Conservation (phyloP, 1,140 invertebrate genomes). For the Achatina immaculata region DNA sequence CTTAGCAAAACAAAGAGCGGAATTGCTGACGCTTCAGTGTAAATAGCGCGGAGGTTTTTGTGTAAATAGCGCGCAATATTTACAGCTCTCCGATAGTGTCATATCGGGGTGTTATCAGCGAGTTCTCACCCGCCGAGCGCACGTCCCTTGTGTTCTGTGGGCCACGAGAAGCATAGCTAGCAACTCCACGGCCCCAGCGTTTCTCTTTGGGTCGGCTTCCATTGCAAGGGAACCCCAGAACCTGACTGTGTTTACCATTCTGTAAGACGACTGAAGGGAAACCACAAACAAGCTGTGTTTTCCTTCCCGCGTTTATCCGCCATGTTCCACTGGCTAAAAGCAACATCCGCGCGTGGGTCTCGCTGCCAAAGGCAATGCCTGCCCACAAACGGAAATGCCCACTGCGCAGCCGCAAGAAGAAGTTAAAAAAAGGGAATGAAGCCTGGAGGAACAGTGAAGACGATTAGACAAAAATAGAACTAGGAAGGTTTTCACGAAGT, state of each 20-base stretch:
- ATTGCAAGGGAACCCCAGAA: neutral
- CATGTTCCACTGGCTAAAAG: neutral
- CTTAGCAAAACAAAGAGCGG: conserved; percentile 24
- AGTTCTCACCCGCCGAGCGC: conserved; percentile 10
- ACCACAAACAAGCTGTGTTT: conserved; percentile 9
- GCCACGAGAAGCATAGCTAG: neutral
- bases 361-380: conserved; percentile 11
- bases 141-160: neutral
- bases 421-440: conserved; percentile 23
- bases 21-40: neutral
- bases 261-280: neutral
- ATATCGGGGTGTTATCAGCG: conserved; percentile 14
- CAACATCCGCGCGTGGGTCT: conserved; percentile 26
- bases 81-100: conserved; percentile 7
- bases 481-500: conserved; percentile 1
- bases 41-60: conserved; percentile 14
- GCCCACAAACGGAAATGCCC: conserved; percentile 26
- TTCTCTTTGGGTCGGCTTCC: neutral
- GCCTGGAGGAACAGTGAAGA: neutral
- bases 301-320: conserved; percentile 20
- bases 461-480: neutral
- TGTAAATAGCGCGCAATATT: conserved; percentile 7
- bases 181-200: neutral
- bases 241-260: conserved; percentile 1
- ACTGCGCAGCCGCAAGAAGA: conserved; percentile 25